Evolutionary conservation across 2,113 vertebrate species (phyloP), one percentile per base, ranked within the genome.

Genomic region (Catharus minimus): DNA sequence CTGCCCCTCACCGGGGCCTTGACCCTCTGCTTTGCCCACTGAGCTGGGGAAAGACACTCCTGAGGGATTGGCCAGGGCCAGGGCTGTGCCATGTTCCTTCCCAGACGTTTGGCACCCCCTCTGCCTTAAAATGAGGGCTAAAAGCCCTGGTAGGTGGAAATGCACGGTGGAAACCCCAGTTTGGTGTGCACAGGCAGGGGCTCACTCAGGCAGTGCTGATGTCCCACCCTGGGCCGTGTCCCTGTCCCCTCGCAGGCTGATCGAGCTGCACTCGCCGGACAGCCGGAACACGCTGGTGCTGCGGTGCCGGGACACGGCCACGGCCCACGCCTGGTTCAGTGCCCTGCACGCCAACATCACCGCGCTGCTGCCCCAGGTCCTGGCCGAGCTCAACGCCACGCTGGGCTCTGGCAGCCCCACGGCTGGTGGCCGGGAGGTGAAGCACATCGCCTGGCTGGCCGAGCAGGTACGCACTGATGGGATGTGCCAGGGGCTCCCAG

Each of bases 201-300:
- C 60, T 10, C 22, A 1, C 38, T 24, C 0, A 0, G 24, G 15
- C 0, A 4, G 32, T 6, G 17, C 47, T 27, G 4, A 1, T 46
- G 3, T 82, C 44, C 52, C 53, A 18, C 6, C 50, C 47, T 3
- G 21, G 49, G 47, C 77, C 28, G 1, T 33, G 52, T 52, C 6
- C 46, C 43, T 3, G 15, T 94, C 84, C 79, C 82, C 86, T n/a
- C 13, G 7, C 97, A 99, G 99, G 96, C 95, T 99, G 94, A 95
- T 99, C 89, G 99, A 99, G 97, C 98, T 99, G 20, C 99, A 99
- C 88, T 99, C 99, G 1, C 99, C 99, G 2, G 99, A 99, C 68
- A 98, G 99, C 88, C 98, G 98, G 91, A 98, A 99, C 97, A 98
- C 98, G 5, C 96, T 99, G 94, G 98, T 99, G 68, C 97, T 99